These are phyloP conservation scores for Zootermopsis nevadensis DNA, from an alignment of 2,888 invertebrate genomes.

Conservation along the genomic window DNA sequence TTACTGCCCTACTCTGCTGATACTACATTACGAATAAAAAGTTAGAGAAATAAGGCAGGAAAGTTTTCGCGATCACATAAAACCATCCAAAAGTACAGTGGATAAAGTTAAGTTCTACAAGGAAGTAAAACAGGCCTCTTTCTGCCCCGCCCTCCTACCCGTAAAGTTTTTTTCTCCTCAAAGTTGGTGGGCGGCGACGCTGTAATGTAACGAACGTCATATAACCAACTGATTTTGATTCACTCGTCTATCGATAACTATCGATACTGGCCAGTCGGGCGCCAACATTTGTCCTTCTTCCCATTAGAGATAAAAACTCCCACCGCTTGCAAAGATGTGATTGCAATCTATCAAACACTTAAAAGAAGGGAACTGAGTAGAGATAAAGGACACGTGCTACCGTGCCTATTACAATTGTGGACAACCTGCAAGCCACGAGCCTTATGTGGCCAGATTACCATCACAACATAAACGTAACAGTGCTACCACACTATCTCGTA, in stretches of 20 bases:
- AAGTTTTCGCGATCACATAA: conserved; percentile 32
- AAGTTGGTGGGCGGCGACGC: conserved; percentile 33
- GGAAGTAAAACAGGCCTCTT: conserved; percentile 19
- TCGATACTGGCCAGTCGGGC: conserved; percentile 41
- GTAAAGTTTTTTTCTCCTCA: conserved; percentile 26
- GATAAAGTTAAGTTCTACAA: conserved; percentile 38
- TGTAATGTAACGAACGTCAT: conserved; percentile 41
- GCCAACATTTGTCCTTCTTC: conserved; percentile 40
- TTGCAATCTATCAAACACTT: conserved; percentile 31
- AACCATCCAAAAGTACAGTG: conserved; percentile 37
- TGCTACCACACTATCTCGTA: too few species aligned
- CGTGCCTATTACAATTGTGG: not conserved
- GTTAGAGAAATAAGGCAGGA: not conserved
- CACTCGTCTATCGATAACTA: conserved; percentile 41
- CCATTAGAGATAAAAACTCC: conserved; percentile 41
- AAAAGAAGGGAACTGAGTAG: not conserved
- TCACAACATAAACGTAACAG: too few species aligned
- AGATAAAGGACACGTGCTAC: not conserved
- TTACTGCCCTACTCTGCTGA: conserved; percentile 25
- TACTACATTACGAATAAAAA: not conserved
- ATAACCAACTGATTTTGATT: conserved; percentile 44
- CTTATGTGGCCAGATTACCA: too few species aligned
- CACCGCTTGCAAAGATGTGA: conserved; percentile 21
- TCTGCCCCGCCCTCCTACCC: conserved; percentile 1
- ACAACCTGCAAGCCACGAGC: too few species aligned